Base-by-base conservation (phyloP, 2,888 invertebrate species). In the Vannuccia rotundouncinata region DNA sequence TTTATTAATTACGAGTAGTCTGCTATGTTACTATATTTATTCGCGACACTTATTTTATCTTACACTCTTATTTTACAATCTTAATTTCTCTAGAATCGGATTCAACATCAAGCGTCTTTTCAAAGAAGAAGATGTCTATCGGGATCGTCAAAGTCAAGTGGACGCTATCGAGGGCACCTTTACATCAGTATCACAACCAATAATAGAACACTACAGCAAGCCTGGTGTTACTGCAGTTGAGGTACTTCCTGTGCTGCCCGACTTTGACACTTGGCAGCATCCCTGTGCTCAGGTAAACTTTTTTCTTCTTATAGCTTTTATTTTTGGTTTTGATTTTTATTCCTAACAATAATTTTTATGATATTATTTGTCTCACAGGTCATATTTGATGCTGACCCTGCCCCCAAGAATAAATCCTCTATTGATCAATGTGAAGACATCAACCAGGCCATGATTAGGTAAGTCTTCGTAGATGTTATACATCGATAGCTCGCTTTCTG, bases 101-200 rank as follows among this genome's bases (percentile, higher is more conserved):
- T n/a, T n/a, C n/a, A n/a, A n/a, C n/a, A n/a, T 95, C 84, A 97
- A 98, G 88, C 96, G 95, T 88, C 93, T 92, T 86, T 86, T 89
- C 84, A 92, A 94, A 85, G 94, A 94, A 85, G 95, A 96, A 86
- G 94, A 95, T 0, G 89, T 96, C 30, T 98, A 96, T 88, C 93
- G 95, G 92, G 97, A 97, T 88, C 91, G 95, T 81, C 95, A 96
- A 80, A 94, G 95, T 85, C 98, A 99, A 89, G 95, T 99, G 84
- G 93, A 92, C 86, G 97, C 97, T 59, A 99, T 99, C 85, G 95
- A 97, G 85, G 95, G 95, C 87, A 98, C 98, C 1, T 99, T 99
- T 89, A 92, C 93, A 75, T 95, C 95, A 86, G 92, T 94, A 59
- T 94, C 85, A 75, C 82, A 83, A 82, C 84, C 85, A 92, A 88